A percentile compares a stretch with the other conserved stretches of the same genome.
Conservation (phyloP, 1,140 invertebrate species). For the Leptonema lineaticorne region DNA sequence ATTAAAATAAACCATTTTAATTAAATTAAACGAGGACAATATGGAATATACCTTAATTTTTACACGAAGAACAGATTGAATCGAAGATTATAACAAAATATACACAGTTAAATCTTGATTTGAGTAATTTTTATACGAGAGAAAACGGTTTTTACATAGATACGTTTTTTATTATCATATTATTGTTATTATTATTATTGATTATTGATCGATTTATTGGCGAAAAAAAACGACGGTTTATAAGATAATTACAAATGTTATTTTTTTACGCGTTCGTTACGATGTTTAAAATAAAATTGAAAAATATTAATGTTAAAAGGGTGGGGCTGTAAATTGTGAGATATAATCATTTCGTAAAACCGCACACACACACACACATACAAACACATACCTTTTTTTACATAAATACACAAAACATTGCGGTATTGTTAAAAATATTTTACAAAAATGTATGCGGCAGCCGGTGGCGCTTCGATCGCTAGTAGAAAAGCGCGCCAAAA, state of each 20-base stretch:
- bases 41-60: slow-evolving; percentile 28
- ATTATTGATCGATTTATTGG: neutral
- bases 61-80: neutral
- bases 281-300: no score
- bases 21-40: slow-evolving; percentile 32
- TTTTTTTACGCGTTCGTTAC: no score
- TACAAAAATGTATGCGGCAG: slow-evolving; percentile 69
- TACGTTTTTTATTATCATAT: neutral
- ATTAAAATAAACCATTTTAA: neutral
- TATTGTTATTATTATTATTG: neutral
- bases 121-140: no score
- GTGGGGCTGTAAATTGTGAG: no score
- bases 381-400: neutral
- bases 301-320: no score
- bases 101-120: no score
- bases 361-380: neutral
- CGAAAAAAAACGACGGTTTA: neutral
- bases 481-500: slow-evolving; percentile 66
- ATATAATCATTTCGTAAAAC: no score
- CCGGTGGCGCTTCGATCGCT: slow-evolving; percentile 70
- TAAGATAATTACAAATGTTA: no score
- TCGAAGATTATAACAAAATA: neutral
- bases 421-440: neutral
- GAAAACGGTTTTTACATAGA: neutral
- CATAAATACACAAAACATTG: neutral